Percentiles rank a stretch among this genome's conserved stretches.
These are phyloP conservation scores for Semaprochilodus insignis DNA, from an alignment of 2,797 vertebrate species.

Conservation along the genomic window DNA sequence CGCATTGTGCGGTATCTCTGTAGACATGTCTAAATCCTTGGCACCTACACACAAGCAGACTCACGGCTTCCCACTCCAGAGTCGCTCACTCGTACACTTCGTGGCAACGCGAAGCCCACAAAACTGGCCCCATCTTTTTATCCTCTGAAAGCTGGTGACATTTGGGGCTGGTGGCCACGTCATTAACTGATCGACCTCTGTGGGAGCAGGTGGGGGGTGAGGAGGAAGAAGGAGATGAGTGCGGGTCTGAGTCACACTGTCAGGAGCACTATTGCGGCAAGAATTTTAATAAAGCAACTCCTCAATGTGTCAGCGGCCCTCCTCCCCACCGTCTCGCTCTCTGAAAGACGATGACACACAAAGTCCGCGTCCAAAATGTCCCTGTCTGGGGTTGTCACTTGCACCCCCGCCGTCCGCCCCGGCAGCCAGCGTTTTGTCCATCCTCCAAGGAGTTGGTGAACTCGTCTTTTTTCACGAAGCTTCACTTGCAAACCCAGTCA, in stretches of 20 bases:
- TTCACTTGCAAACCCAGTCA: conserved; percentile 37
- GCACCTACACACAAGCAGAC: not conserved
- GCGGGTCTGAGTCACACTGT: conserved; percentile 56
- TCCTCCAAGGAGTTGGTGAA: conserved; percentile 39
- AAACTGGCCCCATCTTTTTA: conserved; percentile 44
- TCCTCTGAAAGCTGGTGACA: conserved; percentile 48
- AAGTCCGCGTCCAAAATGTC: conserved; percentile 43
- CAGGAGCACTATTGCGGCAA: conserved; percentile 55
- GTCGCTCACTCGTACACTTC: not conserved
- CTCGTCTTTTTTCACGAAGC: not conserved
- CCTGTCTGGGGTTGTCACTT: conserved; percentile 40
- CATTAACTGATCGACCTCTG: conserved; percentile 59
- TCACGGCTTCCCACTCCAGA: not conserved
- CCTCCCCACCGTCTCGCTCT: conserved; percentile 41
- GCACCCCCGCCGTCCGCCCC: conserved; percentile 27
- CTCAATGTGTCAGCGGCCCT: conserved; percentile 53
- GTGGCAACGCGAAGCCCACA: conserved; percentile 2
- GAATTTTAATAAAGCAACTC: conserved; percentile 63
- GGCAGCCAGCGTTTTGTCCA: conserved; percentile 46
- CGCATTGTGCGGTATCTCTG: not conserved
- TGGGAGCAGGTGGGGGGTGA: conserved; percentile 48
- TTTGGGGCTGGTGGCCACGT: conserved; percentile 51
- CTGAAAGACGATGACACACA: conserved; percentile 45
- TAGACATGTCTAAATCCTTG: not conserved
- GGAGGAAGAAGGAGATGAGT: conserved; percentile 51